A percentile compares a stretch with the other conserved stretches of the same genome.
phyloP scores from a whole-genome alignment of 1,140 invertebrate species.

The Neodiprion lecontei region DNA sequence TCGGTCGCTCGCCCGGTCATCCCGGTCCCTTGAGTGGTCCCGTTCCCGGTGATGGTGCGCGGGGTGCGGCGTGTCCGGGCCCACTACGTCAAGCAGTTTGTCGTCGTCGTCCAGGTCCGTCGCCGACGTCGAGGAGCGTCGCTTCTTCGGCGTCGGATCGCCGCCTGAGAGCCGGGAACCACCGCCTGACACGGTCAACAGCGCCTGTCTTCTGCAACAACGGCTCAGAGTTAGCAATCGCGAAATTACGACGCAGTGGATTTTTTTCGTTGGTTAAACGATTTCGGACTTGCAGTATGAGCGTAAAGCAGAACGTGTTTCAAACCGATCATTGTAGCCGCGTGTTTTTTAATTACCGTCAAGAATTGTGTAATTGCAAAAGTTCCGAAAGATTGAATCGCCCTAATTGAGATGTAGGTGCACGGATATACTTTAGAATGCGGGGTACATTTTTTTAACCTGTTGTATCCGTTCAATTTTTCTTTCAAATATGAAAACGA shows the following conservation, averaged over 20 bases:
- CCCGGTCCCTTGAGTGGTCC: constrained; percentile 54
- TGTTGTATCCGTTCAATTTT: too few species aligned
- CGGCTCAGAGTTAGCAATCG: constrained; percentile 56
- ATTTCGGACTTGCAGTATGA: too few species aligned
- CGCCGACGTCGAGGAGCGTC: constrained; percentile 65
- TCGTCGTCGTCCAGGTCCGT: constrained; percentile 79
- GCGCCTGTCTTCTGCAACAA: constrained; percentile 72
- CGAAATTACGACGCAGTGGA: not conserved
- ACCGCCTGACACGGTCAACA: constrained; percentile 59
- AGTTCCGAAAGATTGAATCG: too few species aligned
- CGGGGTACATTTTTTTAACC: too few species aligned
- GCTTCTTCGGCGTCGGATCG: constrained; percentile 77
- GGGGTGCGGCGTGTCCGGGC: constrained; percentile 79
- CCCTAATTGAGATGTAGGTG: too few species aligned
- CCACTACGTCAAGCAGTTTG: constrained; percentile 87
- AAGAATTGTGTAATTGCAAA: too few species aligned
- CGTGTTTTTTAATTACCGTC: too few species aligned
- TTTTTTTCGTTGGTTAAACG: too few species aligned
- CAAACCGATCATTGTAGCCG: too few species aligned
- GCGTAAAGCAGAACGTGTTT: too few species aligned
- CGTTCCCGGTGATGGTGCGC: constrained; percentile 61
- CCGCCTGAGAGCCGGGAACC: constrained; percentile 54
- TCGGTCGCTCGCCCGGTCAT: constrained; percentile 57
- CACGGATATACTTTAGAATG: too few species aligned
- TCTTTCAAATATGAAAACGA: too few species aligned